phyloP scores from a whole-genome alignment of 2,888 invertebrate species.

The Drosophila antonietae region DNA sequence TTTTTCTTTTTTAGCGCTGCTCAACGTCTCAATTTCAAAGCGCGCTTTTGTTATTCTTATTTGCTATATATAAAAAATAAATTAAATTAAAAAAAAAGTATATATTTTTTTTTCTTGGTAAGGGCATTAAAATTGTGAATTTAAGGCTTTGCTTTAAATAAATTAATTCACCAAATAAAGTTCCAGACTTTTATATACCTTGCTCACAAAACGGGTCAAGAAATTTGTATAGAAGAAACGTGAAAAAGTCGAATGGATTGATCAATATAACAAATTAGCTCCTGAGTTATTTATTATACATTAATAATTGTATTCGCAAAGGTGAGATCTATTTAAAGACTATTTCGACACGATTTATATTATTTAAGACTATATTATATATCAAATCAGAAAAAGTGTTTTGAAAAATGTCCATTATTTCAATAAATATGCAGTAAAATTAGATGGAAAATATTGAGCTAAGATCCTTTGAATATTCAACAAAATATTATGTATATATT shows the following conservation, averaged over 20 bases:
- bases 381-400: too few species aligned
- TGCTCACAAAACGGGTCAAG: neutral
- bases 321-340: neutral
- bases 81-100: neutral
- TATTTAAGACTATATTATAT: neutral
- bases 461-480: neutral
- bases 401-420: too few species aligned
- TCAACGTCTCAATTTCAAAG: slow-evolving; percentile 76
- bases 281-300: neutral
- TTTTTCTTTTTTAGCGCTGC: slow-evolving; percentile 48
- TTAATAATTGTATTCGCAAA: neutral
- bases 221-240: neutral
- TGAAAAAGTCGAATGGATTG: neutral
- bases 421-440: too few species aligned
- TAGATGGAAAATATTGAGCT: too few species aligned
- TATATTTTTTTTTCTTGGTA: slow-evolving; percentile 22
- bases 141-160: slow-evolving; percentile 72
- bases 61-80: slow-evolving; percentile 8
- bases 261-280: neutral
- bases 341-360: neutral
- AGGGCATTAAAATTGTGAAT: slow-evolving; percentile 76
- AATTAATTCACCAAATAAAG: slow-evolving; percentile 72
- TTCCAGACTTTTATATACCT: slow-evolving; percentile 35
- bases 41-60: slow-evolving; percentile 60
- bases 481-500: neutral